A percentile compares a stretch with the other conserved stretches of the same genome.
phyloP scores from a whole-genome alignment of 2,797 vertebrate species.

The Pseudochromis fuscus region DNA sequence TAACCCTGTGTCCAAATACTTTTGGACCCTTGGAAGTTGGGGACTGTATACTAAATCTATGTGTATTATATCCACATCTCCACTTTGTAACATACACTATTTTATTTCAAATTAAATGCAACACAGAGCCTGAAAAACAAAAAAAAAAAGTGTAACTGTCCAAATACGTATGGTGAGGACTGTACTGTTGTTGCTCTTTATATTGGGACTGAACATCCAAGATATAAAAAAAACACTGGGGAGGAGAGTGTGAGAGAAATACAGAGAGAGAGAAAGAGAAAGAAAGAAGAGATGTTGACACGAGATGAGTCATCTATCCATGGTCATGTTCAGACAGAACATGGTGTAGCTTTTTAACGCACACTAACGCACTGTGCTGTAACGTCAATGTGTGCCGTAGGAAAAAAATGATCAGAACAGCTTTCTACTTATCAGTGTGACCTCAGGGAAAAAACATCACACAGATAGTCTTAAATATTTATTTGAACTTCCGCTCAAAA shows the following conservation, averaged over 20 bases:
- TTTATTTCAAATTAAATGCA: not conserved
- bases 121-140: not conserved
- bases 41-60: not conserved
- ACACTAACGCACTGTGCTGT: conserved; percentile 24
- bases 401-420: conserved; percentile 5
- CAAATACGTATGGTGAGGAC: not conserved
- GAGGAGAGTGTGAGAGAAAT: not conserved
- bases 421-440: conserved; percentile 27
- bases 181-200: conserved; percentile 6
- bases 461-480: not conserved
- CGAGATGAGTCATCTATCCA: conserved; percentile 61
- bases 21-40: too few species aligned
- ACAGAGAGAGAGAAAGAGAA: not conserved
- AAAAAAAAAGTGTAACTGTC: not conserved
- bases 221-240: not conserved
- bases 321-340: conserved; percentile 68
- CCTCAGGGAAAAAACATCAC: not conserved
- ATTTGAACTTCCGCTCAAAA: not conserved
- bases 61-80: too few species aligned
- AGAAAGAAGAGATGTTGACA: conserved; percentile 43
- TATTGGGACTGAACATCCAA: conserved; percentile 25
- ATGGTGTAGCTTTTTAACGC: conserved; percentile 25
- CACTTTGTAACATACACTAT: not conserved
- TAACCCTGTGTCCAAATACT: too few species aligned
- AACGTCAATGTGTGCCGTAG: conserved; percentile 6